Conservation (phyloP, 2,113 vertebrate genomes). For the Aleadryas rufinucha region DNA sequence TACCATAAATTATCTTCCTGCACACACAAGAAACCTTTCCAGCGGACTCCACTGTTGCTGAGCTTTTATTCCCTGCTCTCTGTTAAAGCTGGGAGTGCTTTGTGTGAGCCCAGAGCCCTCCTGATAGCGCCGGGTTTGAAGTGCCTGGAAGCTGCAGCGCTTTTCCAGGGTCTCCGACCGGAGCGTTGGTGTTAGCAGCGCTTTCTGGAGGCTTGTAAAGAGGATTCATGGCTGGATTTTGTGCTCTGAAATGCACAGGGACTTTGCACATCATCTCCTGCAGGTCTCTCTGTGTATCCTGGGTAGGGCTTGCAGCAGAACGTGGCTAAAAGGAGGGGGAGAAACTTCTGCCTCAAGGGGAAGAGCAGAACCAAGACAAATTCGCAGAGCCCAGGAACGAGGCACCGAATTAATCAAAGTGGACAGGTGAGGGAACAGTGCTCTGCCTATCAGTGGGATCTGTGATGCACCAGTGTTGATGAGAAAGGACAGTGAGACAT, state of each 20-base stretch:
- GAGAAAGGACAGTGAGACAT: neutral
- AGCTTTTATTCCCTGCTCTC: constrained; percentile 9
- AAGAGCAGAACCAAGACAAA: constrained; percentile 21
- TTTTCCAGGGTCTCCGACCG: neutral
- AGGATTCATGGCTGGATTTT: neutral
- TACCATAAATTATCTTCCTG: constrained; percentile 65
- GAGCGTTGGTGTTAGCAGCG: neutral
- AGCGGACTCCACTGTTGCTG: neutral
- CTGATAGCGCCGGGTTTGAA: neutral
- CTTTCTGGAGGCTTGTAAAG: neutral
- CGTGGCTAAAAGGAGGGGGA: neutral
- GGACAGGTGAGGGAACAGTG: neutral
- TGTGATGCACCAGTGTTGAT: neutral
- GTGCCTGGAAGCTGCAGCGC: neutral
- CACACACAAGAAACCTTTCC: constrained; percentile 35
- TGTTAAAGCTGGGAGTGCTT: neutral
- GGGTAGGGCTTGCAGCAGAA: neutral
- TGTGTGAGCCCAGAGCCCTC: neutral
- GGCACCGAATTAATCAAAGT: constrained; percentile 58
- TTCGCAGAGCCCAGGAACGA: neutral
- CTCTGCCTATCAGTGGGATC: neutral
- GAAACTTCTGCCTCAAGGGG: neutral
- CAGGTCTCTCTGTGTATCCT: neutral
- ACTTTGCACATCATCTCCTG: neutral
- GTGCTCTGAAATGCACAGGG: neutral